phyloP scores from a whole-genome alignment of 2,113 vertebrate species.

The Dasyornis broadbenti region DNA sequence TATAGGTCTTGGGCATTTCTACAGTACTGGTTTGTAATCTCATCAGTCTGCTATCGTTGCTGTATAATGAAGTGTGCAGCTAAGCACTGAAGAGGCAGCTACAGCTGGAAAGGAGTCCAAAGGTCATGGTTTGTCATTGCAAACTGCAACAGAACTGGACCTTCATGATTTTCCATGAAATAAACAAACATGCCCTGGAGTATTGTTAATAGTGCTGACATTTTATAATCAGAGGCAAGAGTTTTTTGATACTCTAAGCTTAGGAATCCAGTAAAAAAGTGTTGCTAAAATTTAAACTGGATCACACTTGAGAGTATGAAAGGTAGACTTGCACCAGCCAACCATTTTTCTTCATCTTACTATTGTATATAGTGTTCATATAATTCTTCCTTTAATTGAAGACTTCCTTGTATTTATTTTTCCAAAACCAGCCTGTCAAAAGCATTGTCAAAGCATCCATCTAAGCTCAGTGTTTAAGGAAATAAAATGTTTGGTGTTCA shows the following conservation, averaged over 20 bases:
- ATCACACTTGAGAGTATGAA: not conserved
- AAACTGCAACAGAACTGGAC: not conserved
- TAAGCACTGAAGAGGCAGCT: not conserved
- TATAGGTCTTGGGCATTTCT: not conserved
- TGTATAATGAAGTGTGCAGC: not conserved
- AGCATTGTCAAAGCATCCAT: not conserved
- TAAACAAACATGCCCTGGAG: not conserved
- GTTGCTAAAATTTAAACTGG: not conserved
- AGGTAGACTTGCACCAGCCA: not conserved
- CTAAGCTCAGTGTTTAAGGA: not conserved
- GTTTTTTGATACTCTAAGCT: not conserved
- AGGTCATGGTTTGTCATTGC: not conserved
- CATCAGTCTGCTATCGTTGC: not conserved
- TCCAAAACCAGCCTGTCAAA: not conserved
- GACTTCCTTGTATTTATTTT: not conserved
- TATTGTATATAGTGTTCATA: not conserved
- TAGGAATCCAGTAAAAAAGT: not conserved
- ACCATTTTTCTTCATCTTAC: not conserved
- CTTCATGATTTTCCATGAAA: not conserved
- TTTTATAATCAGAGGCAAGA: not conserved
- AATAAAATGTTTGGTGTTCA: not conserved
- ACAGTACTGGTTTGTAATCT: not conserved
- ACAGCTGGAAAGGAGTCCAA: not conserved
- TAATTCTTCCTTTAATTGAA: not conserved
- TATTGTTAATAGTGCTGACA: not conserved